phyloP scores from a whole-genome alignment of 1,140 invertebrate genomes.

The Orchestia grillus region DNA sequence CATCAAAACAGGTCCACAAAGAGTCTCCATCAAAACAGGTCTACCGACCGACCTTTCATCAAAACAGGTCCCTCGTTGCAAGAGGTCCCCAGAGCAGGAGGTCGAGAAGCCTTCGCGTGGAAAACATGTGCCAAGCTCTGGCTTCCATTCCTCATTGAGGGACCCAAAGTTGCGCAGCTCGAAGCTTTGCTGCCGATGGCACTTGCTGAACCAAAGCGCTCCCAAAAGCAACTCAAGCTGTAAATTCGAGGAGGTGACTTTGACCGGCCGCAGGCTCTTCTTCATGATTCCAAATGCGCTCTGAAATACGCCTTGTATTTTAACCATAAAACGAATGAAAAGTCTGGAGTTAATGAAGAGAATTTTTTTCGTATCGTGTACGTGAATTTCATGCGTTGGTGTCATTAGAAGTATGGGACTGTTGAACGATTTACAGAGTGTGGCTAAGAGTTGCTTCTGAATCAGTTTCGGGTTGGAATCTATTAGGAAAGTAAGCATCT shows the following conservation, averaged over 20 bases:
- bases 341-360: not conserved
- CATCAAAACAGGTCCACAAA: too few relatives aligned
- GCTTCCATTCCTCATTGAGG: constrained; percentile 20
- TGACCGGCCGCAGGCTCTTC: not conserved
- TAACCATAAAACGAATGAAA: not conserved
- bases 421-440: not conserved
- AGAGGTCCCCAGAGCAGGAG: not conserved
- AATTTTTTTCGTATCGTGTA: not conserved
- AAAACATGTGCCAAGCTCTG: not conserved
- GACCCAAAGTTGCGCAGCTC: not conserved
- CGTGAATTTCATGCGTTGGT: not conserved
- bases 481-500: too few relatives aligned
- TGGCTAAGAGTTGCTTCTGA: not conserved
- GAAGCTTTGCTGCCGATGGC: not conserved
- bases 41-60: too few relatives aligned
- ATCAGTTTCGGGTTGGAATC: too few relatives aligned
- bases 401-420: not conserved
- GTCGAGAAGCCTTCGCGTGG: not conserved
- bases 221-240: not conserved
- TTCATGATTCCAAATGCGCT: not conserved
- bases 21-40: too few relatives aligned
- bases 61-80: too few relatives aligned
- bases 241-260: not conserved
- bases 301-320: not conserved
- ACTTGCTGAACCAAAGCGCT: not conserved